phyloP scores from a whole-genome alignment of 2,797 vertebrate species.

The Eidolon dupreanum region DNA sequence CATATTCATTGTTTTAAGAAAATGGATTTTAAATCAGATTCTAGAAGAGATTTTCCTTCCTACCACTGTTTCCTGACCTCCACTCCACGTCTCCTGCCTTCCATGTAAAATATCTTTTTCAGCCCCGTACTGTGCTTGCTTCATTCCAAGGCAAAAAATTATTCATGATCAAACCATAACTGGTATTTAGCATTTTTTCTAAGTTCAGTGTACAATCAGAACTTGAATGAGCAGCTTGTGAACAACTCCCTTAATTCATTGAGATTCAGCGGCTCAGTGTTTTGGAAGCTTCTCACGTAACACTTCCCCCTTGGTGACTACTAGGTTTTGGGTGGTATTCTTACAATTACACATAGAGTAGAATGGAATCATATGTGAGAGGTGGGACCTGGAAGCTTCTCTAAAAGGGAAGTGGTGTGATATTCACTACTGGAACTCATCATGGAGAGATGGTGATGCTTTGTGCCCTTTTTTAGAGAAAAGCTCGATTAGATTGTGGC shows the following conservation, averaged over 20 bases:
- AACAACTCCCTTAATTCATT: slow-evolving; percentile 61
- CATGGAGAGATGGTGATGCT: neutral
- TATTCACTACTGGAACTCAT: neutral
- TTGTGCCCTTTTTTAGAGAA: neutral
- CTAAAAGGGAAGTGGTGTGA: neutral
- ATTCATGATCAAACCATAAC: slow-evolving; percentile 63
- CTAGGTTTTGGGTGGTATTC: slow-evolving; percentile 47
- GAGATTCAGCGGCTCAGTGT: slow-evolving; percentile 44
- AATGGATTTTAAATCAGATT: slow-evolving; percentile 61
- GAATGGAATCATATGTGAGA: neutral
- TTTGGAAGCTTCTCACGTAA: slow-evolving; percentile 51
- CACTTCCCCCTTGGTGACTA: slow-evolving; percentile 25
- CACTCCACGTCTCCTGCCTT: neutral
- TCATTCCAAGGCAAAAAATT: slow-evolving; percentile 60
- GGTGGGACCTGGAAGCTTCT: neutral
- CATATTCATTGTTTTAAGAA: slow-evolving; percentile 75
- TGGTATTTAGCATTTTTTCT: slow-evolving; percentile 23
- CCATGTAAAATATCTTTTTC: neutral
- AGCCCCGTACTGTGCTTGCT: slow-evolving; percentile 62
- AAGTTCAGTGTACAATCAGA: slow-evolving; percentile 74
- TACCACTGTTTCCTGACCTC: neutral
- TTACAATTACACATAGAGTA: neutral
- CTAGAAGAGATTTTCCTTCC: slow-evolving; percentile 49
- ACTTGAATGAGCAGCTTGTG: slow-evolving; percentile 59
- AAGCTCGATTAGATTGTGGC: neutral